A percentile compares a stretch with the other conserved stretches of the same genome.
Conservation (phyloP, 2,888 invertebrate genomes). For the Myopa testacea region DNA sequence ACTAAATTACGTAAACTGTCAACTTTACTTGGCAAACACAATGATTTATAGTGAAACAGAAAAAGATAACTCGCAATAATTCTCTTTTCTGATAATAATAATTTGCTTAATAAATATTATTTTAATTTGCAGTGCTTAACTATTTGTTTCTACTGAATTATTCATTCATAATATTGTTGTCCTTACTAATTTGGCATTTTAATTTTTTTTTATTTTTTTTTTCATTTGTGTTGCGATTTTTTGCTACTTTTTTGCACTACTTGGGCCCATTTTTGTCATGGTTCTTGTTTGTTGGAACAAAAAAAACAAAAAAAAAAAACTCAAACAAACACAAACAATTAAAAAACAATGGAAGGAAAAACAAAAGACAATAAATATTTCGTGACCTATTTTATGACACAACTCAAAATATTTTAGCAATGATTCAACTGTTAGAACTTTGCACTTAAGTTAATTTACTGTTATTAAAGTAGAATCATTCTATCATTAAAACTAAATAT, state of each 20-base stretch:
- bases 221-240: background rate
- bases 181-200: no score
- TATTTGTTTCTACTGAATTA: conserved; percentile 6
- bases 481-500: no score
- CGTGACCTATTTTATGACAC: conserved; percentile 10
- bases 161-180: background rate
- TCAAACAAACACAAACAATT: background rate
- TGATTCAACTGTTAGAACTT: background rate
- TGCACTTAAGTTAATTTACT: background rate
- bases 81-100: no score
- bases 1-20: background rate
- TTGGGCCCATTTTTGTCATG: background rate
- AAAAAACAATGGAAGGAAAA: background rate
- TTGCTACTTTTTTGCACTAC: background rate
- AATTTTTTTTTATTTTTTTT: background rate
- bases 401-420: background rate
- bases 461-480: no score
- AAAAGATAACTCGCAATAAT: no score
- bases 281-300: no score
- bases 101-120: no score
- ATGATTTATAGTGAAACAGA: no score
- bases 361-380: background rate
- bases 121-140: background rate
- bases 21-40: no score
- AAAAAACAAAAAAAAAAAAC: no score